These are phyloP conservation scores for Arion vulgaris DNA, from an alignment of 1,140 invertebrate genomes.

Conservation along the genomic window DNA sequence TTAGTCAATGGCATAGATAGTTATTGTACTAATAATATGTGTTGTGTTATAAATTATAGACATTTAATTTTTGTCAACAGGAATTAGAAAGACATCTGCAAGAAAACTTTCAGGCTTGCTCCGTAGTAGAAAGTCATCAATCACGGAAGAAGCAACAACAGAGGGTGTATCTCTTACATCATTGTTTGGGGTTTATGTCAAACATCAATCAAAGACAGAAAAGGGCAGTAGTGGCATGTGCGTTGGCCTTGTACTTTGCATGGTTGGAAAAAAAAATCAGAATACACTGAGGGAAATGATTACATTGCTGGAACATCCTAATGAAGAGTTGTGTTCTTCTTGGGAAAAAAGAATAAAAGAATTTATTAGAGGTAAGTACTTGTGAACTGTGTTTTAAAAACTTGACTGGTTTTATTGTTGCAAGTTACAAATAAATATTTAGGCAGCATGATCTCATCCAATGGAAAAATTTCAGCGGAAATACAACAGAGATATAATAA, in stretches of 20 bases:
- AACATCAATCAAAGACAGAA: conserved; percentile 10
- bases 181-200: conserved; percentile 32
- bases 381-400: too few species aligned
- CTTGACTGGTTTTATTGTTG: too few species aligned
- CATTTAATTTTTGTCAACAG: not conserved
- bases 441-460: too few species aligned
- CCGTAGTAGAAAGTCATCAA: not conserved
- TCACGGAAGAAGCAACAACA: conserved; percentile 11
- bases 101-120: conserved; percentile 14
- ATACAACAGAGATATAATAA: too few species aligned
- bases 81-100: conserved; percentile 27
- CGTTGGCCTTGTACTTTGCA: conserved; percentile 25
- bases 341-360: conserved; percentile 30
- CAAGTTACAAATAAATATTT: too few species aligned
- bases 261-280: conserved; percentile 17
- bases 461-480: too few species aligned
- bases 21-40: too few species aligned
- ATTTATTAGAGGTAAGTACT: conserved; percentile 36
- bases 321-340: conserved; percentile 25
- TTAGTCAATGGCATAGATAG: too few species aligned
- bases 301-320: conserved; percentile 34
- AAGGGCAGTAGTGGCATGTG: conserved; percentile 13
- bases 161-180: conserved; percentile 12
- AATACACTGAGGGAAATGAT: conserved; percentile 33
- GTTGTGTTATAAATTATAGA: too few species aligned